Evolutionary conservation across 2,888 invertebrate species (phyloP), one percentile per base, ranked within the genome.

Genomic region (Drymonia ruficornis): DNA sequence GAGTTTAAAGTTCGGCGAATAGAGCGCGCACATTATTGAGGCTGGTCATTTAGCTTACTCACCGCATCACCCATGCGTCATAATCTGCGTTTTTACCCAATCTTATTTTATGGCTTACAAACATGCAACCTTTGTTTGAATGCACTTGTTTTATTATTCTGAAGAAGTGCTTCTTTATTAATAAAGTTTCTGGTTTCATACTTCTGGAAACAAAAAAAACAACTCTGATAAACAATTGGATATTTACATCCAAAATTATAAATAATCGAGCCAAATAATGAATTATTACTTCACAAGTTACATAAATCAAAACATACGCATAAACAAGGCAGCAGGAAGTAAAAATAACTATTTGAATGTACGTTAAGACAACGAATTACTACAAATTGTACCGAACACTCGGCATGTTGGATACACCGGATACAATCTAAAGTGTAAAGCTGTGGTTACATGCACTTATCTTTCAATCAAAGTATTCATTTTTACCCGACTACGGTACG

Each of bases 21-120:
- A 56, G 67, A 67, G 62, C 46, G 46, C 48, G 49, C 38, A 53
- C 46, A 53, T 64, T 36, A 34, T 23, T 50, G 56, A 52, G 55
- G 57, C 59, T 55, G 54, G 71, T 59, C 58, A n/a, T 50, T 59
- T 58, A 53, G 49, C 67, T 53, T 49, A 61, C 47, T 67, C 53
- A 52, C 58, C 53, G 56, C 55, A 61, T 52, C 40, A 38, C 46
- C 65, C 57, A 64, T 57, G 67, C 59, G 62, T 15, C 23, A 23
- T 23, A 23, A 23, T 0, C 23, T 38, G 36, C 36, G 4, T 38
- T 16, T 40, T 16, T 40, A 40, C 12, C 9, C 40, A 16, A 2
- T 9, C 0, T 15, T 16, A n/a, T 40, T 40, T 16, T 19, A 43
- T 19, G 9, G 19, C 18, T 34, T 29, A 43, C 15, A 28, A 12